phyloP scores from a whole-genome alignment of 2,888 invertebrate species.

The Acanthacorydalis orientalis region DNA sequence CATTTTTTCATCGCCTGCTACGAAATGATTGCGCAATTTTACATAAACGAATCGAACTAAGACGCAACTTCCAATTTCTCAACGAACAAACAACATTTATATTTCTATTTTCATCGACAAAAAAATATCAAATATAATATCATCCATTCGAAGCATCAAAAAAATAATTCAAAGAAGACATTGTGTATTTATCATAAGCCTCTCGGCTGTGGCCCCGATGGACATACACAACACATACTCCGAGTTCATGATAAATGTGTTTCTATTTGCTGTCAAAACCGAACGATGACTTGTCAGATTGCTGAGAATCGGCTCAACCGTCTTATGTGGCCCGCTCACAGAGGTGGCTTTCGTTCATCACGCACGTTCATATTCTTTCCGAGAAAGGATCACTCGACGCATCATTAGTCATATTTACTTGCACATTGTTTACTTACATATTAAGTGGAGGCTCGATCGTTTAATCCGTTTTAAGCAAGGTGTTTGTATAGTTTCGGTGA shows the following conservation, averaged over 20 bases:
- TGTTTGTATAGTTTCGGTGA: too few species aligned
- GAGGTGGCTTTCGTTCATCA: too few species aligned
- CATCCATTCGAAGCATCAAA: neutral
- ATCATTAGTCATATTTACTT: conserved; percentile 3
- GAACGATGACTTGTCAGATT: neutral
- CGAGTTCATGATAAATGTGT: neutral
- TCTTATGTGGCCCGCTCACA: too few species aligned
- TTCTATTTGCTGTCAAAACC: neutral
- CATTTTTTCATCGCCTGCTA: too few species aligned
- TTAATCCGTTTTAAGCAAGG: too few species aligned
- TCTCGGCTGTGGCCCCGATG: neutral
- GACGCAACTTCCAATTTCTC: too few species aligned
- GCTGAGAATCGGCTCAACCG: too few species aligned
- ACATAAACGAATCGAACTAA: too few species aligned
- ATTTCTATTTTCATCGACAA: too few species aligned
- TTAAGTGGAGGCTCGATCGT: neutral
- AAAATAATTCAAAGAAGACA: neutral
- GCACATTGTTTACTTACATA: conserved; percentile 1
- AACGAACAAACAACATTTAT: too few species aligned
- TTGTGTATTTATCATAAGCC: neutral
- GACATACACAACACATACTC: neutral
- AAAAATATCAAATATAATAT: neutral
- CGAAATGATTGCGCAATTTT: too few species aligned
- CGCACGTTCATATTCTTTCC: too few species aligned
- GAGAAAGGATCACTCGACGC: neutral